Percentiles rank a stretch among this genome's conserved stretches.
Evolutionary conservation across 2,797 vertebrate species (phyloP).

Genomic region (Potorous gilbertii): DNA sequence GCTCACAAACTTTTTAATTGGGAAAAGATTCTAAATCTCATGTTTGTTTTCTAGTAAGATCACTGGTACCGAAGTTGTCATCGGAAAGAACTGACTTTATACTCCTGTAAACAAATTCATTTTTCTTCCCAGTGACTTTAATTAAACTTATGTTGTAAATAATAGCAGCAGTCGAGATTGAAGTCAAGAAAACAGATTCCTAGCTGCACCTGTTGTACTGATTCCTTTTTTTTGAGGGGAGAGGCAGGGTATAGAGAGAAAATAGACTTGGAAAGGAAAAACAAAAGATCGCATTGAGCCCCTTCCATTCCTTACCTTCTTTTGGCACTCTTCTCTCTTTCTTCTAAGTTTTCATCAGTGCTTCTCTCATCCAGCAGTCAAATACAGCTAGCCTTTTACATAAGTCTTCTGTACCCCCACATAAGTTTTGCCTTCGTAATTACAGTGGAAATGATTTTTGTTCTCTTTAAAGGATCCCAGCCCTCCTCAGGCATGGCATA

Average conservation of each 20-base stretch:
- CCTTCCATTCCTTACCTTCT: slow-evolving; percentile 46
- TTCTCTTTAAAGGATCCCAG: neutral
- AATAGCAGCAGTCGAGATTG: slow-evolving; percentile 52
- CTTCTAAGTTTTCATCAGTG: slow-evolving; percentile 33
- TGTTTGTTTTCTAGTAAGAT: slow-evolving; percentile 70
- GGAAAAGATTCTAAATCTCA: slow-evolving; percentile 57
- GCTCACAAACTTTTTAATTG: slow-evolving; percentile 77
- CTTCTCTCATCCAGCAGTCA: slow-evolving; percentile 37
- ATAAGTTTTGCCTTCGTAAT: slow-evolving; percentile 29
- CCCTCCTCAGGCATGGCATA: slow-evolving; percentile 56
- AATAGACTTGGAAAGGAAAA: neutral
- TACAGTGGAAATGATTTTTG: slow-evolving; percentile 66
- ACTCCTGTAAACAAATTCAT: slow-evolving; percentile 62
- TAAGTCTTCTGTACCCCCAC: neutral
- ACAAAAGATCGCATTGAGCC: neutral
- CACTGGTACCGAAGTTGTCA: slow-evolving; percentile 63
- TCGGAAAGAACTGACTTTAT: slow-evolving; percentile 62
- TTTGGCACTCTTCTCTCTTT: slow-evolving; percentile 8
- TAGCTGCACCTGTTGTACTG: slow-evolving; percentile 39
- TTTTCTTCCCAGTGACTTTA: slow-evolving; percentile 64
- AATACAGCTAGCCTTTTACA: slow-evolving; percentile 27
- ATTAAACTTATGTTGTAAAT: slow-evolving; percentile 75
- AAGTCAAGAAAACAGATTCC: slow-evolving; percentile 54
- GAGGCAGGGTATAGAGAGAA: neutral
- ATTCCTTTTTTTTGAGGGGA: neutral